phyloP scores from a whole-genome alignment of 1,140 invertebrate genomes.

The Temnothorax longispinosus region DNA sequence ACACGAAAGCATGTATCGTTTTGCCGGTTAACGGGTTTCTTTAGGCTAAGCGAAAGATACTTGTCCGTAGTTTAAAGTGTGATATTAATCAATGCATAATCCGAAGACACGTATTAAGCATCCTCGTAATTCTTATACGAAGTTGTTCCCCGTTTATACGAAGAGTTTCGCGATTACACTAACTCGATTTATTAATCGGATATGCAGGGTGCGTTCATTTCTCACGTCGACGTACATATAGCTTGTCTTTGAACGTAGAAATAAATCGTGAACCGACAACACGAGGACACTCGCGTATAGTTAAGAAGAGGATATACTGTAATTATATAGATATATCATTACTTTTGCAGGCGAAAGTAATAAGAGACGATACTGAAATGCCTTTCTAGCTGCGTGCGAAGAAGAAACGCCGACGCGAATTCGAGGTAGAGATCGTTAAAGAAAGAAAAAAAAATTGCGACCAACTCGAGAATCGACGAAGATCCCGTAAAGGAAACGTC shows the following conservation, averaged over 20 bases:
- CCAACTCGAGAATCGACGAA: not conserved
- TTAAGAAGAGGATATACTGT: not conserved
- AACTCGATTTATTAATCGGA: slow-evolving; percentile 44
- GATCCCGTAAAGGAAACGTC: too few species aligned
- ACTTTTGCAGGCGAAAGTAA: slow-evolving; percentile 72
- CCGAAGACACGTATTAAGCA: slow-evolving; percentile 42
- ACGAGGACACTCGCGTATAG: slow-evolving; percentile 1
- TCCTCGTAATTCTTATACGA: slow-evolving; percentile 13
- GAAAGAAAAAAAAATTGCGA: not conserved
- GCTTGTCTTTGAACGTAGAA: not conserved
- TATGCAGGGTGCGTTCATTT: slow-evolving; percentile 57
- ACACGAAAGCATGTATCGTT: slow-evolving; percentile 21
- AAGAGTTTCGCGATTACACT: not conserved
- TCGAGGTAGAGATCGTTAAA: not conserved
- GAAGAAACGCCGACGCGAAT: not conserved
- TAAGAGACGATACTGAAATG: slow-evolving; percentile 37
- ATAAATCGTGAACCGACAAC: slow-evolving; percentile 10
- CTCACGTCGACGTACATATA: slow-evolving; percentile 21
- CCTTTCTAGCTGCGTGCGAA: slow-evolving; percentile 11
- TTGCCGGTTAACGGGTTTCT: slow-evolving; percentile 2
- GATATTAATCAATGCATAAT: slow-evolving; percentile 62
- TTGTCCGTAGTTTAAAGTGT: slow-evolving; percentile 54
- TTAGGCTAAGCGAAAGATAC: slow-evolving; percentile 35
- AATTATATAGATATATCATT: slow-evolving; percentile 52
- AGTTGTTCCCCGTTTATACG: slow-evolving; percentile 22